Evolutionary conservation across 2,888 invertebrate species (phyloP).

Genomic region (Pyrrhosoma nymphula): DNA sequence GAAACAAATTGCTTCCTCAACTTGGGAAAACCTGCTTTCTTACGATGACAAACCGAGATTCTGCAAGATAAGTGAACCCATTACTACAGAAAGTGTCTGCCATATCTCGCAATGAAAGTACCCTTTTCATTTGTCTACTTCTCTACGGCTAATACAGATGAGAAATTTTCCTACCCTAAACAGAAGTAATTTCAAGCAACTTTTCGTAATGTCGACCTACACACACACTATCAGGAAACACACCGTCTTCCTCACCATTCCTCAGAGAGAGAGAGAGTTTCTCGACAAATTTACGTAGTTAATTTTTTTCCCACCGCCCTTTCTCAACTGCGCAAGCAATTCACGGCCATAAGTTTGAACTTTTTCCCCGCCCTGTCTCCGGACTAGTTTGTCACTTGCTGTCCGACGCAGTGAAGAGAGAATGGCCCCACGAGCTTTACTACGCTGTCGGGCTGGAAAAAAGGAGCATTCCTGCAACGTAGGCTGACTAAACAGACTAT

Average conservation of each 20-base stretch:
- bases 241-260: neutral
- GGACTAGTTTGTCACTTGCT: neutral
- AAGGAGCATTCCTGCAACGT: neutral
- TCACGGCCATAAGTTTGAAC: neutral
- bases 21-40: too few relatives aligned
- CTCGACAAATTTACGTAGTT: neutral
- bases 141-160: too few relatives aligned
- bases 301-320: neutral
- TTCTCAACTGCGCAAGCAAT: neutral
- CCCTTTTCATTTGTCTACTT: too few relatives aligned
- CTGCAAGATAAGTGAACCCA: too few relatives aligned
- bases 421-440: neutral
- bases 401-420: neutral
- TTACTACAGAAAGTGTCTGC: too few relatives aligned
- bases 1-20: too few relatives aligned
- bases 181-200: too few relatives aligned
- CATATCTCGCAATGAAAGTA: too few relatives aligned
- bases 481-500: neutral
- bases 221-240: neutral
- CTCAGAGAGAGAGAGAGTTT: neutral
- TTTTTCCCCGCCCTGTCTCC: neutral
- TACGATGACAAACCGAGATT: too few relatives aligned
- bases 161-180: too few relatives aligned
- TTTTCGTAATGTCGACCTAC: too few relatives aligned
- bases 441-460: neutral